phyloP scores from a whole-genome alignment of 2,113 vertebrate genomes.

The Oxygymnocypris stewartii region DNA sequence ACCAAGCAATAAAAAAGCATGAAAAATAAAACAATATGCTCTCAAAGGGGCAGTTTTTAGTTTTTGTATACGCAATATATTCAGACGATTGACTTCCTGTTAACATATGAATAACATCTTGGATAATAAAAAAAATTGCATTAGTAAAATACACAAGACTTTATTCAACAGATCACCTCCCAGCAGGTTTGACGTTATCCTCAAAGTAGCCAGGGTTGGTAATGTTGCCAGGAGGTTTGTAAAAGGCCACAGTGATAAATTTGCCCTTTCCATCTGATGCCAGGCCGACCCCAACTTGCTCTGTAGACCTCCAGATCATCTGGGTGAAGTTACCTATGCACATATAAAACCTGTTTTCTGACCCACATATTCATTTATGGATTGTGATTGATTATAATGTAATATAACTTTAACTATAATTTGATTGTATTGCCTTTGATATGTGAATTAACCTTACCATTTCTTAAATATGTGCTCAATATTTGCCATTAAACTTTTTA shows the following conservation, averaged over 20 bases:
- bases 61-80: neutral
- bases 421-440: neutral
- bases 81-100: neutral
- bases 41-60: neutral
- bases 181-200: conserved; percentile 60
- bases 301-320: conserved; percentile 64
- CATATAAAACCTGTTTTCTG: neutral
- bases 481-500: neutral
- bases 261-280: conserved; percentile 61
- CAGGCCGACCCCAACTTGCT: conserved; percentile 60
- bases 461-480: too few relatives aligned
- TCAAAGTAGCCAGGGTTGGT: conserved; percentile 63
- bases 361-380: neutral
- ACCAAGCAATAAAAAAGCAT: neutral
- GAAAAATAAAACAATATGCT: neutral
- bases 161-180: neutral
- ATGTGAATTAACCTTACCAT: neutral
- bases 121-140: neutral
- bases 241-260: conserved; percentile 65
- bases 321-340: conserved; percentile 68
- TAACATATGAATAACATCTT: neutral
- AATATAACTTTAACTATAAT: too few relatives aligned
- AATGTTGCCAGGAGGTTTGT: conserved; percentile 64
- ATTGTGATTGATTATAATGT: neutral
- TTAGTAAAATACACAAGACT: neutral